Base-by-base conservation (phyloP, 2,113 vertebrate genomes). In the Pampusana beccarii region DNA sequence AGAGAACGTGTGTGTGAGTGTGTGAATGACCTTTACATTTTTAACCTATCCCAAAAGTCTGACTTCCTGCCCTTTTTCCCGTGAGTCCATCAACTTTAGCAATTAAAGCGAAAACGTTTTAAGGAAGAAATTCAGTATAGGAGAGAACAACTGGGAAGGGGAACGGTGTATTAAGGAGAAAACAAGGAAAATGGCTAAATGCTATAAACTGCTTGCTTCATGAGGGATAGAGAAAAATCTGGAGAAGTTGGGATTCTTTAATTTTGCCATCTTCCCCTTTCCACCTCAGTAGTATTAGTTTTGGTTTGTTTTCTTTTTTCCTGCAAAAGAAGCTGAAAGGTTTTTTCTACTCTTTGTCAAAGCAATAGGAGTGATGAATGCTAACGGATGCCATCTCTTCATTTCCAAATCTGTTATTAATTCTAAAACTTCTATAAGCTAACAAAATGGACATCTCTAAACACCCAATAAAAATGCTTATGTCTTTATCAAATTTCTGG, bases 21-120 rank as follows among this genome's bases (percentile, higher is more conserved):
- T 95, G 95, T 96, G 97, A 96, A 95, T 95, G 97, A 97, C 97
- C 97, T 97, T 97, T 95, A 96, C 95, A 96, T 97, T 97, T 98
- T 97, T 97, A 96, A 93, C 80, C 78, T 93, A 62, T 97, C 90
- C 95, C 92, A 61, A 86, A 97, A 96, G 93, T 93, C 94, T 97
- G 94, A 97, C 97, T 97, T 98, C 97, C 97, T 97, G 93, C 95
- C 96, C 96, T 96, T 88, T 96, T 77, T 97, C 97, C 94, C 93
- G 85, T 29, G 96, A 95, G 95, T 72, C 89, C 94, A 56, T 54
- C 94, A 92, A 95, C 90, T 80, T 82, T 79, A 86, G 84, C 65
- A 96, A 94, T 96, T 97, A 74, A 97, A 96, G 67, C 29, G 93
- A 97, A 92, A 82, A 69, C 31, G 86, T 79, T 78, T 91, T 67